Percentiles rank a stretch among this genome's conserved stretches.
These are phyloP conservation scores for Hippoglossus stenolepis DNA, from an alignment of 2,113 vertebrate species.

Conservation along the genomic window DNA sequence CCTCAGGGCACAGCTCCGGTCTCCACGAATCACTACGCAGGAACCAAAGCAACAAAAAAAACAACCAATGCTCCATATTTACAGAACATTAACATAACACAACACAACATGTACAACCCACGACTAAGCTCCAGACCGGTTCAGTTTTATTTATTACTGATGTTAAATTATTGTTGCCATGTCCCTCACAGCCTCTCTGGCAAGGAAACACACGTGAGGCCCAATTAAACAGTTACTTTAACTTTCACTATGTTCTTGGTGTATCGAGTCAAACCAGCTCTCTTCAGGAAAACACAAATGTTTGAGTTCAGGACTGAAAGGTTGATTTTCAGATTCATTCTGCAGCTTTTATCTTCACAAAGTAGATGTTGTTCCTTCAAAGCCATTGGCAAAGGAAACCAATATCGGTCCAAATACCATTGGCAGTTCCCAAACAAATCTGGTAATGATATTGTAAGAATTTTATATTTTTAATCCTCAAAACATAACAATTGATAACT, in stretches of 20 bases:
- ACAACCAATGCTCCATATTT: constrained; percentile 27
- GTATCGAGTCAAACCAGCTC: background rate
- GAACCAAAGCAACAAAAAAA: constrained; percentile 38
- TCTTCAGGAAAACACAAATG: background rate
- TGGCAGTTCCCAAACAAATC: too few relatives aligned
- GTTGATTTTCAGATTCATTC: background rate
- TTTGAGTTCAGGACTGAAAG: background rate
- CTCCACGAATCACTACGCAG: constrained; percentile 44
- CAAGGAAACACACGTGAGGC: background rate
- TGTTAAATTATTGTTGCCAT: constrained; percentile 6
- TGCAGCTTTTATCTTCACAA: background rate
- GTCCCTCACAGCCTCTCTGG: background rate
- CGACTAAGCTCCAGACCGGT: background rate
- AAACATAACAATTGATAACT: too few relatives aligned
- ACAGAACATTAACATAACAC: constrained; percentile 6
- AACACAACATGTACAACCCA: background rate
- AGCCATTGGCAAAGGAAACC: background rate
- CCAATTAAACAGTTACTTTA: constrained; percentile 2
- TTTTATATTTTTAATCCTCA: background rate
- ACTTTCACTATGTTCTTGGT: background rate
- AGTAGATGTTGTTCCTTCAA: background rate
- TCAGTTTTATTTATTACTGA: background rate
- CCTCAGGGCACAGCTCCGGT: constrained; percentile 40
- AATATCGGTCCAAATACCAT: too few relatives aligned
- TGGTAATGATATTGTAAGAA: too few relatives aligned